phyloP scores from a whole-genome alignment of 2,888 invertebrate genomes.

The Dryadula phaetusa region DNA sequence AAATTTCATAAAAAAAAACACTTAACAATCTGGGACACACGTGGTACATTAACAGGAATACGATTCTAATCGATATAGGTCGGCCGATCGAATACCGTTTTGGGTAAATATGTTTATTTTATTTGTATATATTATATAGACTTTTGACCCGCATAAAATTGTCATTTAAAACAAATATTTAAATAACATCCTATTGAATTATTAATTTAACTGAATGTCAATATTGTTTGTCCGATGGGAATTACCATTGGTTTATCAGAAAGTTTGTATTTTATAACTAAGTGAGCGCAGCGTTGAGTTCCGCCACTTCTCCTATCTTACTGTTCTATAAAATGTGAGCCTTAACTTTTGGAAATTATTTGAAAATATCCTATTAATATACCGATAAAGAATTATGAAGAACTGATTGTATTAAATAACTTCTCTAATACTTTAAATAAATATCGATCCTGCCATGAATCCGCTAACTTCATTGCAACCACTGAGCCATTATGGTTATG shows the following conservation, averaged over 20 bases:
- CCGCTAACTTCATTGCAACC: no score
- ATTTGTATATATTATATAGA: background rate
- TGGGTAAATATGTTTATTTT: conserved; percentile 4
- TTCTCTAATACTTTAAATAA: no score
- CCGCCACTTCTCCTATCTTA: no score
- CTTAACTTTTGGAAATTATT: no score
- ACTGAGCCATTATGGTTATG: background rate
- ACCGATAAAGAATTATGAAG: no score
- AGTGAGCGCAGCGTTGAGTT: no score
- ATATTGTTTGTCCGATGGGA: background rate
- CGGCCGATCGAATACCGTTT: conserved; percentile 6
- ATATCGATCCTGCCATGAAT: no score
- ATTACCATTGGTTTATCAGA: no score
- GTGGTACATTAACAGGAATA: background rate
- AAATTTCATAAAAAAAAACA: background rate
- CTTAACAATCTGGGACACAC: conserved; percentile 6
- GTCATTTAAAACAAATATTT: background rate
- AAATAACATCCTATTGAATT: background rate
- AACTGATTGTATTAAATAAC: no score
- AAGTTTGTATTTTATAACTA: no score
- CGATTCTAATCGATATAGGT: background rate
- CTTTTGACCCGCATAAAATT: conserved; percentile 2
- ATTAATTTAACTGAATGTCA: background rate
- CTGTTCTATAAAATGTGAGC: no score
- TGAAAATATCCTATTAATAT: no score